Evolutionary conservation across 2,113 vertebrate species (phyloP).

Genomic region (Litocranius walleri): DNA sequence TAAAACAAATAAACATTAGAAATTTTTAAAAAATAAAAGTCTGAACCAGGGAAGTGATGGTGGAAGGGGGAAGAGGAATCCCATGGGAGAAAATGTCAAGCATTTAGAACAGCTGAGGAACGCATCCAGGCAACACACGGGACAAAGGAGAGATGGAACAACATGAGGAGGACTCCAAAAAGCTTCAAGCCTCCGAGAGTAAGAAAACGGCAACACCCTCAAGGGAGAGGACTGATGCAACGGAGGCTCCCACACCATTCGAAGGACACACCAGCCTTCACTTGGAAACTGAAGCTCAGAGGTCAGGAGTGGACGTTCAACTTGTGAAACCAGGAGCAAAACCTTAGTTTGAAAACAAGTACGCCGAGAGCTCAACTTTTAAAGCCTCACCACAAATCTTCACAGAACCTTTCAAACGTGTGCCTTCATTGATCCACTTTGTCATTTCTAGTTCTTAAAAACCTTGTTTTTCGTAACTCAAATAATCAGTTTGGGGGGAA

Average conservation of each 20-base stretch:
- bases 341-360: neutral
- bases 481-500: neutral
- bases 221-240: neutral
- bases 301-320: neutral
- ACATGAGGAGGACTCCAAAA: neutral
- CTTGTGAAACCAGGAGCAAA: neutral
- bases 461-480: neutral
- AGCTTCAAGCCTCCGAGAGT: neutral
- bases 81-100: neutral
- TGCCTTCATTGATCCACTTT: neutral
- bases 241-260: neutral
- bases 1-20: neutral
- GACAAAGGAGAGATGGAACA: too few relatives aligned
- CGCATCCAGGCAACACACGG: rapidly evolving
- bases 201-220: neutral
- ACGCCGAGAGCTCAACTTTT: neutral
- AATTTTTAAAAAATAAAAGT: neutral
- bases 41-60: neutral
- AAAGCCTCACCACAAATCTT: neutral
- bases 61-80: too few relatives aligned
- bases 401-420: neutral
- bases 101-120: neutral
- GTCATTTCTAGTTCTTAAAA: neutral
- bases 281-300: neutral
- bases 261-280: neutral